Evolutionary conservation across 2,797 vertebrate species (phyloP).

Genomic region (Anolis apletophallus): DNA sequence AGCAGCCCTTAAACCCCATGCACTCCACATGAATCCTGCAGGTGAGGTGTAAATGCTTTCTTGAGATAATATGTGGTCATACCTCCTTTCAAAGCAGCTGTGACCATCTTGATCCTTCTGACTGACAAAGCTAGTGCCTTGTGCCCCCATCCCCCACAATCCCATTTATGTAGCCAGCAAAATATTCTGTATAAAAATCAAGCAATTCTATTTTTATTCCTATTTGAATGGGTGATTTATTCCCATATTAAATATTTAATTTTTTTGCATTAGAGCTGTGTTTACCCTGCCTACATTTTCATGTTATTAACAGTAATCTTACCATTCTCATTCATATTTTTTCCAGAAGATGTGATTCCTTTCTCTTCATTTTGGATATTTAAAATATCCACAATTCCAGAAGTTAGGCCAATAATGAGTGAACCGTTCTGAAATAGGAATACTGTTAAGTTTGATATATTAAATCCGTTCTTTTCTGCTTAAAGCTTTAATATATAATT

Average conservation of each 20-base stretch:
- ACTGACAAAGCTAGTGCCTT: background rate
- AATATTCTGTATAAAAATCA: background rate
- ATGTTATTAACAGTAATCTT: background rate
- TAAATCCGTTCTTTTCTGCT: conserved; percentile 20
- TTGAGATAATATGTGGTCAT: background rate
- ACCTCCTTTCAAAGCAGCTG: background rate
- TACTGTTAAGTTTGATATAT: conserved; percentile 21
- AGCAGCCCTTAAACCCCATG: too few species aligned
- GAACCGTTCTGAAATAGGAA: conserved; percentile 46
- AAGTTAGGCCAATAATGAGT: conserved; percentile 48
- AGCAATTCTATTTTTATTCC: background rate
- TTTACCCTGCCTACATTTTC: background rate
- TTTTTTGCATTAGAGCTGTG: conserved; percentile 29
- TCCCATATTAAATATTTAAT: background rate
- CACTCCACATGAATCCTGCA: too few species aligned
- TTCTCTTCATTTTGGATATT: conserved; percentile 29
- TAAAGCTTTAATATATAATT: conserved; percentile 4
- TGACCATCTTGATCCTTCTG: background rate
- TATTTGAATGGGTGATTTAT: conserved; percentile 27
- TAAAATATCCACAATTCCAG: conserved; percentile 42
- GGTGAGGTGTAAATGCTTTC: background rate
- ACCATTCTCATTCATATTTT: background rate
- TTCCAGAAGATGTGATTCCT: conserved; percentile 10
- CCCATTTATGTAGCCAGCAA: background rate
- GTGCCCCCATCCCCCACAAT: background rate